Percentiles rank a stretch among this genome's conserved stretches.
These are phyloP conservation scores for Conops quadrifasciatus DNA, from an alignment of 2,888 invertebrate species.

Conservation along the genomic window DNA sequence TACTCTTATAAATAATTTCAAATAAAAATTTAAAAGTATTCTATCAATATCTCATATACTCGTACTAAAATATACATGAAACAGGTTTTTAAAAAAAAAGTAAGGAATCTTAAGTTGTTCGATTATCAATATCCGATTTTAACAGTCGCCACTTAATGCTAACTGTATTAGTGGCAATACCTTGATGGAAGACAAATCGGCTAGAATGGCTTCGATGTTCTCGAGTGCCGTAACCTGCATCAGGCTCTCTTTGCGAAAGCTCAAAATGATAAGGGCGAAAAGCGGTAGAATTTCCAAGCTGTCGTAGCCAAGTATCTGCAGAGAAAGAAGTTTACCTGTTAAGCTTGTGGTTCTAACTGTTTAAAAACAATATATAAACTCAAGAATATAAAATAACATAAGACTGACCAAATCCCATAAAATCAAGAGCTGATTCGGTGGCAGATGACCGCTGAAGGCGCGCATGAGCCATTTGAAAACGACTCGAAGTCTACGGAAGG, in stretches of 20 bases:
- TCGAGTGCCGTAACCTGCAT: slow-evolving; percentile 78
- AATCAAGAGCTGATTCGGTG: slow-evolving; percentile 89
- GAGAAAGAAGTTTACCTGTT: slow-evolving; percentile 47
- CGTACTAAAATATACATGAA: too few species aligned
- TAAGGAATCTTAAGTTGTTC: too few species aligned
- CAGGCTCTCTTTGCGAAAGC: slow-evolving; percentile 86
- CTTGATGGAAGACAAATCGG: slow-evolving; percentile 86
- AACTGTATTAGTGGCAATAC: slow-evolving; percentile 86
- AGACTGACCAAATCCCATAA: slow-evolving; percentile 86
- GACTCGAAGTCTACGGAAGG: slow-evolving; percentile 76
- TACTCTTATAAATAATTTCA: too few species aligned
- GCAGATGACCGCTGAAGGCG: slow-evolving; percentile 93
- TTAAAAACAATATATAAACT: too few species aligned
- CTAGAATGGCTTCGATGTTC: slow-evolving; percentile 85
- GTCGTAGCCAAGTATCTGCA: slow-evolving; percentile 83
- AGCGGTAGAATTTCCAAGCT: slow-evolving; percentile 88
- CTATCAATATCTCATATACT: too few species aligned
- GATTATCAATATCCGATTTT: too few species aligned
- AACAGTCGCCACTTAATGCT: slow-evolving; percentile 74
- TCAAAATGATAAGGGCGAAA: slow-evolving; percentile 84
- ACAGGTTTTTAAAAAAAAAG: too few species aligned
- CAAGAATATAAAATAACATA: too few species aligned
- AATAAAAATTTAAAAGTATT: too few species aligned
- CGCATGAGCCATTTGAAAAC: slow-evolving; percentile 97
- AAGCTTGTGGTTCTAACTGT: not conserved